phyloP scores from a whole-genome alignment of 2,797 vertebrate species.

The Macropodus opercularis region DNA sequence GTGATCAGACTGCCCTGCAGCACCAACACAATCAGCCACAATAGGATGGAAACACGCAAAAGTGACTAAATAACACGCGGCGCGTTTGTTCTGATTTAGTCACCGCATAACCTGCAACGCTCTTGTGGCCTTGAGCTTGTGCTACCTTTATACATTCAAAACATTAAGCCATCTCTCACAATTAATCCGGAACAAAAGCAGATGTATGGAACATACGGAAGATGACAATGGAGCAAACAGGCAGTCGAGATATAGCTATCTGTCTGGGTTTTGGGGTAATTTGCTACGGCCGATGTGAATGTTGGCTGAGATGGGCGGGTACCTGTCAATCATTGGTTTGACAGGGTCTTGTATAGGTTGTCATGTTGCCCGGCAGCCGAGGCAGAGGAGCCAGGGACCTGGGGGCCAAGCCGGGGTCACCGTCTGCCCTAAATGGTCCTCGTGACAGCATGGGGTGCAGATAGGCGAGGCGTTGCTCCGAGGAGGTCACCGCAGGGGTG shows the following conservation, averaged over 20 bases:
- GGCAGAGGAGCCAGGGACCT: slow-evolving; percentile 45
- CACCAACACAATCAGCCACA: slow-evolving; percentile 73
- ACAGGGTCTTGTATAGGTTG: slow-evolving; percentile 87
- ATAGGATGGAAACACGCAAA: slow-evolving; percentile 56
- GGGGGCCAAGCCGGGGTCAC: slow-evolving; percentile 67
- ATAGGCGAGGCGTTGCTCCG: slow-evolving; percentile 69
- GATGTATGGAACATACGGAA: slow-evolving; percentile 31
- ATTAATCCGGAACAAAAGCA: slow-evolving; percentile 9
- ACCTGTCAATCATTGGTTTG: slow-evolving; percentile 87
- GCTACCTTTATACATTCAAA: not conserved
- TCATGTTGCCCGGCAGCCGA: slow-evolving; percentile 73
- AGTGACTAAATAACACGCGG: slow-evolving; percentile 49
- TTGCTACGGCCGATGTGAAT: slow-evolving; percentile 52
- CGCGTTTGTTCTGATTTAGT: slow-evolving; percentile 33
- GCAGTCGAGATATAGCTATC: slow-evolving; percentile 35
- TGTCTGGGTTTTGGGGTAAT: slow-evolving; percentile 73
- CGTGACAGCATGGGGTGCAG: slow-evolving; percentile 67
- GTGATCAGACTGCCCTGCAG: slow-evolving; percentile 61
- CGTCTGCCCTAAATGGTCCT: slow-evolving; percentile 69
- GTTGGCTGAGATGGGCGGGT: slow-evolving; percentile 66
- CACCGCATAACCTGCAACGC: slow-evolving; percentile 11
- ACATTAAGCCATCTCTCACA: slow-evolving; percentile 14
- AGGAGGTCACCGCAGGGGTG: slow-evolving; percentile 82
- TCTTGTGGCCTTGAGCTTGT: slow-evolving; percentile 26
- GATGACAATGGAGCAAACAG: slow-evolving; percentile 46